These are phyloP conservation scores for Callochromis pleurospilus DNA, from an alignment of 2,113 vertebrate genomes.

Conservation along the genomic window DNA sequence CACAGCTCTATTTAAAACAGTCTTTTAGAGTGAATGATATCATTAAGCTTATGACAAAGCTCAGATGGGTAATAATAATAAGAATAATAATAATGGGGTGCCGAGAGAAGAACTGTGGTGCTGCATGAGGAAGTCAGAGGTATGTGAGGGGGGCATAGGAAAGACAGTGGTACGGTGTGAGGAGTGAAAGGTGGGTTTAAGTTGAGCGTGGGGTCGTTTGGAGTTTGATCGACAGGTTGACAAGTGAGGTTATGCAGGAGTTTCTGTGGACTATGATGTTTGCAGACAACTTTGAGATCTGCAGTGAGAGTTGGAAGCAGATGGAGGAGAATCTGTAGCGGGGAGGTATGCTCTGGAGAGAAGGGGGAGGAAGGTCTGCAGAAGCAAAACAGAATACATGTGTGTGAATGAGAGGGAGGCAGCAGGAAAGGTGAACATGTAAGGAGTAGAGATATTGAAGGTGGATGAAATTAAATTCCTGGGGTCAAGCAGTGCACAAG, in stretches of 20 bases:
- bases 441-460: not conserved
- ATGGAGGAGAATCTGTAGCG: not conserved
- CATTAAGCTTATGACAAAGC: not conserved
- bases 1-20: not conserved
- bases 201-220: not conserved
- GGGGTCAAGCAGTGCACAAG: not conserved
- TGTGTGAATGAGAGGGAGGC: not conserved
- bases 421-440: not conserved
- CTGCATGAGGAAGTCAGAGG: not conserved
- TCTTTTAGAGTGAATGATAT: not conserved
- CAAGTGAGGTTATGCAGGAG: not conserved
- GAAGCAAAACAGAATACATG: not conserved
- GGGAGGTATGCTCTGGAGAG: not conserved
- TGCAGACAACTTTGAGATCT: not conserved
- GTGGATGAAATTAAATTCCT: not conserved
- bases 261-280: not conserved
- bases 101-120: not conserved
- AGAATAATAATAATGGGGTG: not conserved
- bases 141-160: rapidly evolving
- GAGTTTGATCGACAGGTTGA: not conserved
- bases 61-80: not conserved
- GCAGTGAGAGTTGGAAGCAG: not conserved
- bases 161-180: not conserved
- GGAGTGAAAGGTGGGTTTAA: not conserved
- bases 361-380: not conserved